Conservation (phyloP, 2,888 invertebrate species). For the Ormyrus labotus region DNA sequence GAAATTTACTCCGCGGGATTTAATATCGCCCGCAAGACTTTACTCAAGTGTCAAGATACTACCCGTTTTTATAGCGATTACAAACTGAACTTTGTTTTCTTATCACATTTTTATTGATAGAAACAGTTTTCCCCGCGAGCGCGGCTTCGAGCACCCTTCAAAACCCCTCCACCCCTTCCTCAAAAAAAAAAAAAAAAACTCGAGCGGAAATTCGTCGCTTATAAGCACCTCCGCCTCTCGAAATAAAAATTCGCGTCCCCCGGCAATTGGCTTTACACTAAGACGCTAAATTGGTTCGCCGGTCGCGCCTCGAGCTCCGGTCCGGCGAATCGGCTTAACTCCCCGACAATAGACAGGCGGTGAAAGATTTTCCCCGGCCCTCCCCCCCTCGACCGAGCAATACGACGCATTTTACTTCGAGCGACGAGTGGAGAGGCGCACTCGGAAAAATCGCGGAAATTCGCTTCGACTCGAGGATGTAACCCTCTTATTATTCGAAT, state of each 20-base stretch:
- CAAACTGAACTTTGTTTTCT: constrained; percentile 38
- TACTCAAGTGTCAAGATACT: constrained; percentile 24
- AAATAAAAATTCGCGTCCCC: constrained; percentile 18
- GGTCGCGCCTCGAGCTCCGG: neutral
- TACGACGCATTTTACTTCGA: constrained; percentile 4
- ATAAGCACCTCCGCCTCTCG: neutral
- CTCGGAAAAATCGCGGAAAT: too few species aligned
- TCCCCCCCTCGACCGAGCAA: neutral
- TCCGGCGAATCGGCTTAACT: constrained; percentile 42
- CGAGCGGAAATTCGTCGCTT: too few species aligned
- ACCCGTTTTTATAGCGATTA: constrained; percentile 33
- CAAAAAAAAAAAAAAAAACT: too few species aligned
- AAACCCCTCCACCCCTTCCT: too few species aligned
- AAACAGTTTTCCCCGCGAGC: constrained; percentile 6
- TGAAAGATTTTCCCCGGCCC: constrained; percentile 29
- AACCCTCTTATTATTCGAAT: neutral
- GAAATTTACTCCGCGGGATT: constrained; percentile 26
- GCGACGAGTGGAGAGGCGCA: too few species aligned
- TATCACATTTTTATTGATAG: constrained; percentile 35
- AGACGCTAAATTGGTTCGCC: constrained; percentile 43
- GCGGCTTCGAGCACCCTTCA: too few species aligned
- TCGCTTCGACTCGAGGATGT: too few species aligned
- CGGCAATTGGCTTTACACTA: constrained; percentile 30
- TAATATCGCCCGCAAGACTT: constrained; percentile 26
- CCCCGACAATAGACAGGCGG: constrained; percentile 33